Evolutionary conservation across 2,113 vertebrate species (phyloP).

Genomic region (Etheostoma spectabile): DNA sequence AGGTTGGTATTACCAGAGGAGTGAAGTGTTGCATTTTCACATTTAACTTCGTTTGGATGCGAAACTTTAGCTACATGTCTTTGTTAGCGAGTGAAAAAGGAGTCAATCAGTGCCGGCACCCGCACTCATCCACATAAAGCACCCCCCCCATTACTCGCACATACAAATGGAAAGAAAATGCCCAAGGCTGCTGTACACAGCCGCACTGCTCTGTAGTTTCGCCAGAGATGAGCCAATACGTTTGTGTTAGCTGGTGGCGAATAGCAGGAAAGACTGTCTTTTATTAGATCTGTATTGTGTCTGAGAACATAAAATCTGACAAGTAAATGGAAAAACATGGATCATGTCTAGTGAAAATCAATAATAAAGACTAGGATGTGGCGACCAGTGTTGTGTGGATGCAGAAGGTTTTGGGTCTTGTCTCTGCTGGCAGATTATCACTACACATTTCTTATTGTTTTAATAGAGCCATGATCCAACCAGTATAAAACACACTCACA

Average conservation of each 20-base stretch:
- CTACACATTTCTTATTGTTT: conserved; percentile 55
- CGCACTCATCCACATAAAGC: conserved; percentile 31
- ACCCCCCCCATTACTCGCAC: conserved; percentile 8
- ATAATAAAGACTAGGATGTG: conserved; percentile 66
- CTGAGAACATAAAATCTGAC: conserved; percentile 78
- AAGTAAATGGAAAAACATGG: conserved; percentile 79
- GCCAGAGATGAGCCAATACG: conserved; percentile 30
- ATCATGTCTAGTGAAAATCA: conserved; percentile 69
- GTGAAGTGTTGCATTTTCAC: conserved; percentile 40
- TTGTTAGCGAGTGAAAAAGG: conserved; percentile 58
- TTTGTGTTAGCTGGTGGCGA: conserved; percentile 59
- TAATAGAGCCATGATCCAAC: conserved; percentile 62
- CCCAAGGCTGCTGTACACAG: conserved; percentile 28
- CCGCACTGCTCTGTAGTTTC: not conserved
- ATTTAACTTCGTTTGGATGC: conserved; percentile 62
- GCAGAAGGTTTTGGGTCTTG: conserved; percentile 48
- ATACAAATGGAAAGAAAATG: conserved; percentile 37
- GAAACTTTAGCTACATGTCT: conserved; percentile 64
- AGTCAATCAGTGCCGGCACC: conserved; percentile 20
- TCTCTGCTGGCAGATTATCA: conserved; percentile 59
- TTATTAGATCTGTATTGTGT: conserved; percentile 76
- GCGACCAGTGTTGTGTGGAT: conserved; percentile 26
- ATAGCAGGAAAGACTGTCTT: conserved; percentile 43
- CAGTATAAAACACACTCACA: conserved; percentile 5
- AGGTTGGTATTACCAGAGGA: conserved; percentile 28